These are phyloP conservation scores for Axis porcinus DNA, from an alignment of 2,113 vertebrate species.

Conservation along the genomic window DNA sequence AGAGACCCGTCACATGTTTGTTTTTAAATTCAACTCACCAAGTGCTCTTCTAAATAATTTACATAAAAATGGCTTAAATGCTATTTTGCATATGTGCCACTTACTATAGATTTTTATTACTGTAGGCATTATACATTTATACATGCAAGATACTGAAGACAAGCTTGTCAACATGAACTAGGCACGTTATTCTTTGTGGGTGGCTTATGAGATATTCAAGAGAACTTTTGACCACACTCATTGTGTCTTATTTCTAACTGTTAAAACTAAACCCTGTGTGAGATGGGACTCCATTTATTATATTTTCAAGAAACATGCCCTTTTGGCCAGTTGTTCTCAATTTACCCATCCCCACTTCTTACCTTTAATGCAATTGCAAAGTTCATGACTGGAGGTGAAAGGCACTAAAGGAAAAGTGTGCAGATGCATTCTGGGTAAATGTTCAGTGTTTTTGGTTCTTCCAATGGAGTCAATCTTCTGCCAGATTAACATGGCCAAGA, in stretches of 20 bases:
- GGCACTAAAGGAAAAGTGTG: neutral
- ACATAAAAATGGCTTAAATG: neutral
- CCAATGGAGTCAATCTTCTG: neutral
- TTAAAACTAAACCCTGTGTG: neutral
- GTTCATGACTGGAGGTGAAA: neutral
- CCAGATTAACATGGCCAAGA: neutral
- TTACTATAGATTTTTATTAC: neutral
- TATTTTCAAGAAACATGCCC: neutral
- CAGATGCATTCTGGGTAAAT: neutral
- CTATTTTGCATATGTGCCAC: neutral
- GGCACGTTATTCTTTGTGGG: neutral
- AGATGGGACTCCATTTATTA: neutral
- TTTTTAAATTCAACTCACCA: constrained; percentile 6
- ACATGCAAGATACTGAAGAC: neutral
- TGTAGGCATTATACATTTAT: neutral
- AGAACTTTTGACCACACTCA: neutral
- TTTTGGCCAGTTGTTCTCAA: neutral
- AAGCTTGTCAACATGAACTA: neutral
- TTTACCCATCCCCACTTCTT: neutral
- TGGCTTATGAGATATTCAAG: neutral
- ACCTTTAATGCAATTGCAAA: neutral
- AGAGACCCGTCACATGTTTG: neutral
- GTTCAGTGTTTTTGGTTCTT: neutral
- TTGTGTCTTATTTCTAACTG: neutral
- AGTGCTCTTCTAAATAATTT: constrained; percentile 4